phyloP scores from a whole-genome alignment of 1,140 invertebrate species.

The Dendroctonus ponderosae region DNA sequence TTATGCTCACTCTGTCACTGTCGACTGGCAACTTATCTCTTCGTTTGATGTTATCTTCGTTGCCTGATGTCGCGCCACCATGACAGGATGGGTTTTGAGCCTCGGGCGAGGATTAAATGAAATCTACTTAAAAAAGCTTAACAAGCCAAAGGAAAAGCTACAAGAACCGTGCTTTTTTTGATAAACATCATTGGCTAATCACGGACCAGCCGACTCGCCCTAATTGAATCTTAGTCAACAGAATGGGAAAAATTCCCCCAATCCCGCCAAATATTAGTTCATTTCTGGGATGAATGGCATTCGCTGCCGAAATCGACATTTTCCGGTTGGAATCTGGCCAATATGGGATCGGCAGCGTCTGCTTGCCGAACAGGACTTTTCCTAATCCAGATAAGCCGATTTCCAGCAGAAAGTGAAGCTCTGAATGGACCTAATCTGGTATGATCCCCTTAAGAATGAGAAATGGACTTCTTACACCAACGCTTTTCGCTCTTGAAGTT shows the following conservation, averaged over 20 bases:
- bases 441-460: not conserved
- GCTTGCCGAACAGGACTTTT: slow-evolving; percentile 6
- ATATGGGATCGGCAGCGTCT: slow-evolving; percentile 3
- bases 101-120: no score
- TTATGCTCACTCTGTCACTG: slow-evolving; percentile 38
- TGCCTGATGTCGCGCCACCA: slow-evolving; percentile 7
- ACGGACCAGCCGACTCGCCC: no score
- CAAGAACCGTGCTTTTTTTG: no score
- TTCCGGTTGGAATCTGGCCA: slow-evolving; percentile 9
- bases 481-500: not conserved
- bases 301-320: not conserved
- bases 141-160: no score
- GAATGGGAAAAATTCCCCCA: no score
- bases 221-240: no score
- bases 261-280: not conserved
- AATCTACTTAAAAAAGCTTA: no score
- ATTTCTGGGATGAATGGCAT: not conserved
- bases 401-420: slow-evolving; percentile 17
- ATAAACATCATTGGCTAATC: no score
- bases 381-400: slow-evolving; percentile 19
- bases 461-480: slow-evolving; percentile 12
- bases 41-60: slow-evolving; percentile 27
- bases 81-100: not conserved
- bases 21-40: slow-evolving; percentile 28
- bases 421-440: slow-evolving; percentile 9